Percentiles rank a stretch among this genome's conserved stretches.
These are phyloP conservation scores for Centropristis striata DNA, from an alignment of 2,113 vertebrate species.

Conservation along the genomic window DNA sequence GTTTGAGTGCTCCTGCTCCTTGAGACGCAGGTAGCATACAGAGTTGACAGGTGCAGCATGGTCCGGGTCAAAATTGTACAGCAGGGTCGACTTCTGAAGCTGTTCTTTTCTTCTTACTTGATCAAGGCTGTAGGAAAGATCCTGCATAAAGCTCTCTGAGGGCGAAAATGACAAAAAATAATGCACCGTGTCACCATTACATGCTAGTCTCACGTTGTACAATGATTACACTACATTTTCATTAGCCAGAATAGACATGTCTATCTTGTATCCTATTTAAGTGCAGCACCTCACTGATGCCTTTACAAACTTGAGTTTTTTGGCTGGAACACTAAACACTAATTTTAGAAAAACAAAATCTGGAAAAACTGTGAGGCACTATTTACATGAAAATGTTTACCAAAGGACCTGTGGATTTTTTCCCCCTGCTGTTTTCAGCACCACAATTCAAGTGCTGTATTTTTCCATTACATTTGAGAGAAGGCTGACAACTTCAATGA, in stretches of 20 bases:
- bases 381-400: no score
- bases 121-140: constrained; percentile 92
- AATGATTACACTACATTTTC: neutral
- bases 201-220: neutral
- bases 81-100: constrained; percentile 91
- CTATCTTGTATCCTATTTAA: neutral
- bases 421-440: no score
- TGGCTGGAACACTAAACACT: no score
- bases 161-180: constrained; percentile 48
- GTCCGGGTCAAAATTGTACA: constrained; percentile 88
- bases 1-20: constrained; percentile 68
- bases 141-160: constrained; percentile 85
- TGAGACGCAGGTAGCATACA: constrained; percentile 84
- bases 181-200: neutral
- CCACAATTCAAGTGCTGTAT: no score
- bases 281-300: neutral
- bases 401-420: no score
- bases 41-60: constrained; percentile 71
- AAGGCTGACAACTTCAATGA: no score
- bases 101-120: constrained; percentile 89
- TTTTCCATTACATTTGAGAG: no score
- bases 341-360: no score
- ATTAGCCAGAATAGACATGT: neutral
- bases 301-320: neutral
- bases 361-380: no score